Evolutionary conservation across 1,140 invertebrate genomes (phyloP), one percentile per base, ranked within the genome.

Genomic region (Drosophila lowei): DNA sequence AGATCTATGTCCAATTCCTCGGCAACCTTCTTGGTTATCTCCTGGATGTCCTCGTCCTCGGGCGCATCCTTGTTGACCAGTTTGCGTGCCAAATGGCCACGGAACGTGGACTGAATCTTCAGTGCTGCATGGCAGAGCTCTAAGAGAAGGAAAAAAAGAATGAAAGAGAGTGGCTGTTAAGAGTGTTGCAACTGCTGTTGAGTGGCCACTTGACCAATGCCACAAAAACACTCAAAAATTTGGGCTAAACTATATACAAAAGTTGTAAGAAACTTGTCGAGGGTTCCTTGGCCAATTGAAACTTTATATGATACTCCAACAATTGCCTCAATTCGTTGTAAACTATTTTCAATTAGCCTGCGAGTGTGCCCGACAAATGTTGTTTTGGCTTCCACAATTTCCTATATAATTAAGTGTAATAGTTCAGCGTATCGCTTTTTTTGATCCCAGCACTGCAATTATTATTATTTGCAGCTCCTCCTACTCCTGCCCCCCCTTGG

Each of bases 81-180:
- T 89, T 97, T 97, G 90, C 96, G 94, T 44, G 95, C 94, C 94
- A 97, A 95, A 92, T 98, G 97, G 48, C 97, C 97, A 71, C 97
- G 94, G 93, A 98, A 98, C 44, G 97, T 96, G 2, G 97, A 96
- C 92, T 98, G 97, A 85, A 98, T 98, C 93, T 97, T 98, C 38
- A 95, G 95, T 23, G 97, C 97, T 9, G 97, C 97, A 89, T 96
- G 92, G 91, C 95, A 96, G 65, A 98, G 93, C 79, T 98, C 97
- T 97, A 93, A 6, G 92, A 92, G 15, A 11, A 9, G 11, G 18
- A 3, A 13, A 28, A 25, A 9, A 28, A 34, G 38, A 16, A 44
- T 8, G 2, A 6, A 7, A 28, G 34, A 56, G 50, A 15, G 62
- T 63, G 53, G 42, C 57, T 57, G 55, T 50, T 63, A 64, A 73